A percentile compares a stretch with the other conserved stretches of the same genome.
phyloP scores from a whole-genome alignment of 2,797 vertebrate species.

The Australoheros facetus region DNA sequence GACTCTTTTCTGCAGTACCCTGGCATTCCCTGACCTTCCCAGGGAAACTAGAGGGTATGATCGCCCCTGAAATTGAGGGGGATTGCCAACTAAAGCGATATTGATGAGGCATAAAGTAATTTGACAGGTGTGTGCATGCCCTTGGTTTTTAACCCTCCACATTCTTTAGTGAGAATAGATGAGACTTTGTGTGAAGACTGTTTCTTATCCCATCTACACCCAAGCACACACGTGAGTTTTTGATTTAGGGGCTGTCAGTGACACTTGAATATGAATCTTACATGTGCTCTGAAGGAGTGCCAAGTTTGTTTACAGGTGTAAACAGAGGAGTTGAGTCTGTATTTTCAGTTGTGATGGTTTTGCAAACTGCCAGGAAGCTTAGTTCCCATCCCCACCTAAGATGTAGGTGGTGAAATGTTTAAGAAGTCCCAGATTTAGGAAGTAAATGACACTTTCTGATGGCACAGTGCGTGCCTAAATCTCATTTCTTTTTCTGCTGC shows the following conservation, averaged over 20 bases:
- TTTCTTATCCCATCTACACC: constrained; percentile 7
- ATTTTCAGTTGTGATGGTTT: constrained; percentile 19
- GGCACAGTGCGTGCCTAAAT: constrained; percentile 3
- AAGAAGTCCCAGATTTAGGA: neutral
- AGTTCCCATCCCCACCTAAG: constrained; percentile 14
- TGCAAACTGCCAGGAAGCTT: constrained; percentile 4
- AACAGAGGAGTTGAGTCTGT: constrained; percentile 2
- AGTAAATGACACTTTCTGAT: constrained; percentile 24
- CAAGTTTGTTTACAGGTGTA: constrained; percentile 29
- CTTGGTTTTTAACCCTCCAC: neutral
- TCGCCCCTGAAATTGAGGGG: neutral
- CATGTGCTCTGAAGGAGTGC: constrained; percentile 22
- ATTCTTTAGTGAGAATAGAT: neutral
- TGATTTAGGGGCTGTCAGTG: neutral
- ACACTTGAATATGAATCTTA: constrained; percentile 28
- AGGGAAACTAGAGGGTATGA: neutral
- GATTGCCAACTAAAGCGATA: constrained; percentile 2
- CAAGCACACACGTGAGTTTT: neutral
- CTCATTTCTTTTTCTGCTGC: constrained; percentile 10
- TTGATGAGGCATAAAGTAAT: constrained; percentile 8
- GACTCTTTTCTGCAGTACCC: too few species aligned
- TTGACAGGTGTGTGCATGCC: neutral
- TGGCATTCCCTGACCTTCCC: too few species aligned
- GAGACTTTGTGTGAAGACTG: neutral
- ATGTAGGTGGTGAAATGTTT: constrained; percentile 26